A percentile compares a stretch with the other conserved stretches of the same genome.
These are phyloP conservation scores for Pristionchus japonicus DNA, from an alignment of 2,888 invertebrate genomes.

Conservation along the genomic window DNA sequence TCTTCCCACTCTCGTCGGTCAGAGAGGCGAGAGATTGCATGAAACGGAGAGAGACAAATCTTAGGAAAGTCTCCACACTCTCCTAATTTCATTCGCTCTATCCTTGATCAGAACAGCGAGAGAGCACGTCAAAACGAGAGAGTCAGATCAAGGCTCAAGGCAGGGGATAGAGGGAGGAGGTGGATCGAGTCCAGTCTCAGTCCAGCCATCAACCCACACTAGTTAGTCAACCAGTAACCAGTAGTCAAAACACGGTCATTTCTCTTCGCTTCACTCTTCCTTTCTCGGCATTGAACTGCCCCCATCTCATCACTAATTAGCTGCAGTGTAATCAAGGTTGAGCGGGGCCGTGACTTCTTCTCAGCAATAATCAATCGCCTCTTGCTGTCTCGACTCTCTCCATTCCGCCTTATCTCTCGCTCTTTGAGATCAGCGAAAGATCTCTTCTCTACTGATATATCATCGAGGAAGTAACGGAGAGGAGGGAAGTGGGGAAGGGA, in stretches of 20 bases:
- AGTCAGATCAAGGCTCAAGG: too few relatives aligned
- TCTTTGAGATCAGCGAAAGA: not conserved
- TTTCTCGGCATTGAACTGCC: not conserved
- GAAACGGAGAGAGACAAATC: not conserved
- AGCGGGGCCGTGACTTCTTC: not conserved
- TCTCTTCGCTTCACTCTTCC: not conserved
- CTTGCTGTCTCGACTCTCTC: too few relatives aligned
- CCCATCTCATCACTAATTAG: constrained; percentile 26
- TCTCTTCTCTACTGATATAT: not conserved
- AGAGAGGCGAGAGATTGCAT: too few relatives aligned
- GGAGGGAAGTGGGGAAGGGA: not conserved
- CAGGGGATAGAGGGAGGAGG: not conserved
- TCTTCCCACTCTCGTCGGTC: too few relatives aligned
- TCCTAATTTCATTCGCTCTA: too few relatives aligned
- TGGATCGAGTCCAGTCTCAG: constrained; percentile 32
- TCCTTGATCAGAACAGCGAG: too few relatives aligned
- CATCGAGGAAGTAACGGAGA: not conserved
- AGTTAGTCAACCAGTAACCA: constrained; percentile 3
- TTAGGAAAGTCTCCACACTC: too few relatives aligned
- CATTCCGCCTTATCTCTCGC: not conserved
- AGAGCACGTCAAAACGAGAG: too few relatives aligned
- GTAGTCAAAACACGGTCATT: not conserved
- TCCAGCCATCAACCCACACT: constrained; percentile 8
- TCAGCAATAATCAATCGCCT: not conserved
- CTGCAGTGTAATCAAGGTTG: constrained; percentile 8